Conservation (phyloP, 2,888 invertebrate species). For the Dryomyza anilis region DNA sequence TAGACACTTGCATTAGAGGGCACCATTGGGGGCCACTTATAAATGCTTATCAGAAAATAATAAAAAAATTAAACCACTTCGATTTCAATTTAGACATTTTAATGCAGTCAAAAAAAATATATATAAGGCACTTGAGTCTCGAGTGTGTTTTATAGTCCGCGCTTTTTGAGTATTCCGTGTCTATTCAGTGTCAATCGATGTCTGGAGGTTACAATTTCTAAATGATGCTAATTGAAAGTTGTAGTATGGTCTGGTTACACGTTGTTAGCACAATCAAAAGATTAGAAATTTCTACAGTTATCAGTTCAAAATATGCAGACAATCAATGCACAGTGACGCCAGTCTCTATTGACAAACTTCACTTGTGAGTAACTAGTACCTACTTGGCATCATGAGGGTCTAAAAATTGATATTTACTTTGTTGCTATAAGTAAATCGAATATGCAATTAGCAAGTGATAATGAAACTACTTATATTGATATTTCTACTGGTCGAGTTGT, state of each 20-base stretch:
- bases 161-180: not conserved
- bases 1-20: slow-evolving; percentile 32
- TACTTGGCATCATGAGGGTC: too few relatives aligned
- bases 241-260: not conserved
- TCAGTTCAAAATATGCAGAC: too few relatives aligned
- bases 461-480: too few relatives aligned
- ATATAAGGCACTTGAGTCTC: not conserved
- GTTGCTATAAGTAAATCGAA: too few relatives aligned
- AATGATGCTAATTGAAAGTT: not conserved
- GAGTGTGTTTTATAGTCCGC: not conserved
- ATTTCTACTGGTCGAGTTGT: too few relatives aligned
- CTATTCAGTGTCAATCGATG: too few relatives aligned
- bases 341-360: too few relatives aligned
- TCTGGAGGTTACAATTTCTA: too few relatives aligned
- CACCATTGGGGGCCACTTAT: not conserved
- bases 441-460: too few relatives aligned
- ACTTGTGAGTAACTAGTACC: too few relatives aligned
- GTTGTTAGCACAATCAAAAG: not conserved
- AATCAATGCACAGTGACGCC: too few relatives aligned
- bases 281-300: not conserved
- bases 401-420: too few relatives aligned
- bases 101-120: not conserved
- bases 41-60: not conserved
- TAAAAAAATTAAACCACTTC: not conserved
- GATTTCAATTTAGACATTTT: not conserved